Evolutionary conservation across 2,888 invertebrate species (phyloP).

Genomic region (Trachelus troglodyta): DNA sequence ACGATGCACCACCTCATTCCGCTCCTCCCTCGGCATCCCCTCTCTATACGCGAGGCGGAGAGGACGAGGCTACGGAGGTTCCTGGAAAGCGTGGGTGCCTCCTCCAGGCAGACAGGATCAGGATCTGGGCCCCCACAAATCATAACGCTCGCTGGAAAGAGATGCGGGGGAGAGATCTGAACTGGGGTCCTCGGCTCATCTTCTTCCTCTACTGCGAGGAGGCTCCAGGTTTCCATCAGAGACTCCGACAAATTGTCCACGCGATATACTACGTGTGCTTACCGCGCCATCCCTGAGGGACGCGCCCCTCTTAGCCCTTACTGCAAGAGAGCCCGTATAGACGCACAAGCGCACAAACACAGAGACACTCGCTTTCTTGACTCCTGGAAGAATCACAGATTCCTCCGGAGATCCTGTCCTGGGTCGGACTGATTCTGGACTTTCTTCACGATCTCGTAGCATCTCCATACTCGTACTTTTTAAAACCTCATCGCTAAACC

Average conservation of each 20-base stretch:
- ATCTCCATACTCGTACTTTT: no score
- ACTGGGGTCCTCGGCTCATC: conserved; percentile 17
- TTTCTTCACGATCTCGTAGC: no score
- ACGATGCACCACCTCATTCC: not conserved
- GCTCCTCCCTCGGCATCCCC: no score
- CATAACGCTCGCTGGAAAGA: conserved; percentile 49
- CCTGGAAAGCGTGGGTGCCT: conserved; percentile 62
- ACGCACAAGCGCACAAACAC: not conserved
- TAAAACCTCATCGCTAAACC: no score
- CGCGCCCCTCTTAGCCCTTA: no score
- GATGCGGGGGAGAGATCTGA: conserved; percentile 49
- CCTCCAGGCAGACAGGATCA: conserved; percentile 51
- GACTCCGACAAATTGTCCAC: conserved; percentile 18
- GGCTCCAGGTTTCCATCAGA: not conserved
- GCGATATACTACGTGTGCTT: conserved; percentile 6
- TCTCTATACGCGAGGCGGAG: conserved; percentile 13
- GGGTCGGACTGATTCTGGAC: no score
- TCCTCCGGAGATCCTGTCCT: no score
- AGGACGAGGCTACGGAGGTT: conserved; percentile 36
- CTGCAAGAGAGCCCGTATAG: no score
- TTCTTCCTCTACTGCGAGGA: conserved; percentile 18
- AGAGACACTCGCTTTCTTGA: not conserved
- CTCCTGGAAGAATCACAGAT: not conserved
- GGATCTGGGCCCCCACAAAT: conserved; percentile 58
- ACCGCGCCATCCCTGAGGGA: not conserved